Evolutionary conservation across 1,140 invertebrate genomes (phyloP), one percentile per base, ranked within the genome.

Genomic region (Drosophila eugracilis): DNA sequence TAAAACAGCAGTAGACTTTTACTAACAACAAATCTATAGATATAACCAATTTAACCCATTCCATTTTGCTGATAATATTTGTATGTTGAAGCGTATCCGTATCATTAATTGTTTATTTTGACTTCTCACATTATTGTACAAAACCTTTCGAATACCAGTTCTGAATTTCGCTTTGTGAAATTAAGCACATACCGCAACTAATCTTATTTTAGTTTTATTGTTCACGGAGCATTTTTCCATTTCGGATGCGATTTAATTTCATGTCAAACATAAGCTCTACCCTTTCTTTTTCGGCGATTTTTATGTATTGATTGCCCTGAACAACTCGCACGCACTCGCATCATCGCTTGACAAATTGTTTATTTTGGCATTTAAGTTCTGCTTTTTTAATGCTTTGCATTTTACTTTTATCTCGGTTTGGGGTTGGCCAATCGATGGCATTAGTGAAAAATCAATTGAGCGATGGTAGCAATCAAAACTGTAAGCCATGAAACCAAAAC

Each of bases 391-490:
- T 77, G 76, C 77, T 78, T 77, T 88, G 77, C 81, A 86, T 81
- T 86, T 86, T 67, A 71, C 69, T 86, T 81, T 86, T 86, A 74
- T 86, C 86, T 75, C 14, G 71, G 72, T 65, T 75, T 77, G 50
- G 47, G 69, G 71, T 67, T 75, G 71, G 67, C 67, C 76, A 84
- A 84, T 79, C 75, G 71, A 88, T 70, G 73, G 81, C 74, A 86
- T 86, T 86, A 86, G 77, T 88, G 81, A 75, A 77, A 86, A 86
- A 86, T 86, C 83, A 88, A 86, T 86, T 86, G 81, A 86, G 81
- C 81, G 81, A 86, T 86, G 81, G 59, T 74, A 88, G 73, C 81
- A 86, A 86, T 86, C 83, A 88, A 86, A 84, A 81, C 69, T 78
- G 76, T 86, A 86, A 85, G 80, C 80, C 81, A 80, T 74, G 76